Conservation (phyloP, 2,888 invertebrate species). For the Autographa pulchrina region DNA sequence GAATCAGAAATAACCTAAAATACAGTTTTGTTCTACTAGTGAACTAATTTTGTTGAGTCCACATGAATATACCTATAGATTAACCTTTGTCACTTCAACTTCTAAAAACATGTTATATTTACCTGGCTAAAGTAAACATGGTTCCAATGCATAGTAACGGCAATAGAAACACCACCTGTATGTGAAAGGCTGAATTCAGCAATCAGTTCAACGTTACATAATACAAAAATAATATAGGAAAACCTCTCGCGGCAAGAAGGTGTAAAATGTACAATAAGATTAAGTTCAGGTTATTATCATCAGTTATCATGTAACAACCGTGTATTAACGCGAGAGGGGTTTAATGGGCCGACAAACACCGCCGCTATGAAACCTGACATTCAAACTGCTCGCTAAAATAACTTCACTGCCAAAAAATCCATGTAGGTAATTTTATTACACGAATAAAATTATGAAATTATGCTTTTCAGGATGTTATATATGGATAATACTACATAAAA, state of each 20-base stretch:
- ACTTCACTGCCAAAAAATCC: neutral
- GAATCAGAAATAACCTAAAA: slow-evolving; percentile 59
- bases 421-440: neutral
- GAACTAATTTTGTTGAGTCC: slow-evolving; percentile 29
- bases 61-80: neutral
- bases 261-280: slow-evolving; percentile 4
- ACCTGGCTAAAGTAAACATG: neutral
- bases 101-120: neutral
- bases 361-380: neutral
- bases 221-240: slow-evolving; percentile 4
- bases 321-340: slow-evolving; percentile 41
- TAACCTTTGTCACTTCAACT: neutral
- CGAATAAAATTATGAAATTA: neutral
- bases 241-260: slow-evolving; percentile 4
- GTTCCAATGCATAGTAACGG: neutral
- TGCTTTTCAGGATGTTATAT: too few species aligned
- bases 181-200: neutral
- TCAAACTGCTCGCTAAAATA: neutral
- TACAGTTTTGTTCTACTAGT: slow-evolving; percentile 52
- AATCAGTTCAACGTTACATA: neutral
- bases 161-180: neutral
- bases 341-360: neutral
- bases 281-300: neutral
- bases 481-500: too few species aligned
- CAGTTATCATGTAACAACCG: slow-evolving; percentile 2